phyloP scores from a whole-genome alignment of 2,797 vertebrate species.

The Cyclopterus lumpus region DNA sequence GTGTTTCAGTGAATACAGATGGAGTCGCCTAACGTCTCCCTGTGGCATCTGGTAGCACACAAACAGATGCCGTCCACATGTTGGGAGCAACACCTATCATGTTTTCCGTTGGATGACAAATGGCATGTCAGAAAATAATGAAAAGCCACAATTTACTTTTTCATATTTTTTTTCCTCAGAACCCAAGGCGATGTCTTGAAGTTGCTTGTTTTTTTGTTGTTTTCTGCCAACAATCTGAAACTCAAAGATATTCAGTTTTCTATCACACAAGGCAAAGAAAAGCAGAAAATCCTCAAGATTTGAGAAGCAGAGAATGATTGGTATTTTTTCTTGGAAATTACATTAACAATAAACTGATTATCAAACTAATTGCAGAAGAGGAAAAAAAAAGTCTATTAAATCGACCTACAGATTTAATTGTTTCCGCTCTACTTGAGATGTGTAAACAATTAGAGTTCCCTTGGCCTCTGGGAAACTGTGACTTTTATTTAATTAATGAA shows the following conservation, averaged over 20 bases:
- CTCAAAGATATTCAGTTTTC: background rate
- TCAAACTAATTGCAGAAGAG: background rate
- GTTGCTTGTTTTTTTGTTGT: background rate
- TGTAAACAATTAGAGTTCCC: background rate
- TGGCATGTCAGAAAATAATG: background rate
- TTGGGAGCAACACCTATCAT: constrained; percentile 22
- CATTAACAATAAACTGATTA: background rate
- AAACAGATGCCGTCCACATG: constrained; percentile 61
- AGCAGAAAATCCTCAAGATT: background rate
- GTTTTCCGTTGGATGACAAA: background rate
- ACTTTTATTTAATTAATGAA: background rate
- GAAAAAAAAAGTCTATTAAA: background rate
- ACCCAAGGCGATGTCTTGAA: background rate
- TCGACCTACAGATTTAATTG: background rate
- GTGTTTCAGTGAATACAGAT: constrained; percentile 40
- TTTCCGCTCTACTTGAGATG: background rate
- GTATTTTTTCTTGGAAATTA: background rate
- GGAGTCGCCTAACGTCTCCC: constrained; percentile 29
- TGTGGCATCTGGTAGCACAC: constrained; percentile 51
- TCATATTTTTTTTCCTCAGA: background rate
- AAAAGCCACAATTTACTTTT: background rate
- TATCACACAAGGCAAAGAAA: background rate
- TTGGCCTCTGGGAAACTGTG: background rate
- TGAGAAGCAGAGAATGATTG: background rate
- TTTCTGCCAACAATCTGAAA: background rate